These are phyloP conservation scores for silkworm (Bombyx mori) DNA, from an alignment of 1,140 invertebrate species.

Conservation along the genomic window DNA sequence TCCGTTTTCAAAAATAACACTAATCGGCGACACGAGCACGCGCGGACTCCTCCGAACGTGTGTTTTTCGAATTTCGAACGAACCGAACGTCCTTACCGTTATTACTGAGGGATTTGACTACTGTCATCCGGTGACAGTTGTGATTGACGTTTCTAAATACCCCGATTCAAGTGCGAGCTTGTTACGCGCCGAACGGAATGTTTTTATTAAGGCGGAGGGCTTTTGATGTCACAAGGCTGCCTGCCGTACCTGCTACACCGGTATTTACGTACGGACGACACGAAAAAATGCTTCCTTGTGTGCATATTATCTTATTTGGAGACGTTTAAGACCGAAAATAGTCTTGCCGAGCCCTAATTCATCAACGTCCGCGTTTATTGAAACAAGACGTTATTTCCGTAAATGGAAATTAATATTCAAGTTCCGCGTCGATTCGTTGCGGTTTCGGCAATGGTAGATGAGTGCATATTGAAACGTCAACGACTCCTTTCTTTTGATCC, in stretches of 20 bases:
- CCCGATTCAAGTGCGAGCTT: constrained; percentile 54
- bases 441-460: constrained; percentile 24
- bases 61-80: constrained; percentile 61
- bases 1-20: constrained; percentile 67
- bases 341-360: no score
- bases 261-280: no score
- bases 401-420: no score
- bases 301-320: no score
- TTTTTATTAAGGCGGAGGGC: constrained; percentile 51
- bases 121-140: constrained; percentile 60
- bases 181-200: constrained; percentile 42
- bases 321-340: no score
- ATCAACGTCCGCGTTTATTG: no score
- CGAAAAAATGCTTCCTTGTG: no score
- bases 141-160: constrained; percentile 66
- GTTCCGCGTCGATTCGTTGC: constrained; percentile 1
- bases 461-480: constrained; percentile 69
- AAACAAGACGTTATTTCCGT: no score
- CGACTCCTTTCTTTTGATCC: constrained; percentile 63
- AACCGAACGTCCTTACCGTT: constrained; percentile 44
- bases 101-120: constrained; percentile 62
- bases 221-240: constrained; percentile 40
- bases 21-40: constrained; percentile 64
- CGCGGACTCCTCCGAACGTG: constrained; percentile 50
- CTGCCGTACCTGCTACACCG: no score